Percentiles rank a stretch among this genome's conserved stretches.
These are phyloP conservation scores for Turnix velox DNA, from an alignment of 2,113 vertebrate species.

Conservation along the genomic window DNA sequence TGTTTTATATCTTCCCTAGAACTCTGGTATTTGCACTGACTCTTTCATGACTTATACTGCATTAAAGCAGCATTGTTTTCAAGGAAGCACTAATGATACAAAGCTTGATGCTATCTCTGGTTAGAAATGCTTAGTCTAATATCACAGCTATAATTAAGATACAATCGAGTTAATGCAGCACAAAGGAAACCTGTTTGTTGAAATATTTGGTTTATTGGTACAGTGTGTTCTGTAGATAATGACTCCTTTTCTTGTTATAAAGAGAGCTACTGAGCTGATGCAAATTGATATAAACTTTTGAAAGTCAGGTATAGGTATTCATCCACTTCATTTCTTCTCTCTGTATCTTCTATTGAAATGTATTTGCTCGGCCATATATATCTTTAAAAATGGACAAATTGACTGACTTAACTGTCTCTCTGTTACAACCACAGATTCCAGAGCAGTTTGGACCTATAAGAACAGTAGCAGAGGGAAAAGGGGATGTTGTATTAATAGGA, in stretches of 20 bases:
- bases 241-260: background rate
- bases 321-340: background rate
- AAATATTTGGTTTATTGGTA: background rate
- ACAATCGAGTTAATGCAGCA: background rate
- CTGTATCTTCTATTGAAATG: background rate
- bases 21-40: background rate
- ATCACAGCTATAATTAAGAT: background rate
- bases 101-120: background rate
- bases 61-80: background rate
- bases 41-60: background rate
- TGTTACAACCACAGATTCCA: slow-evolving; percentile 80
- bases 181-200: background rate
- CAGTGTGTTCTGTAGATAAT: background rate
- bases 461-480: slow-evolving; percentile 92
- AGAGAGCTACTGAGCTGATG: background rate
- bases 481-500: slow-evolving; percentile 88
- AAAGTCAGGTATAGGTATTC: background rate
- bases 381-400: background rate
- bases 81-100: background rate
- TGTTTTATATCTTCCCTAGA: background rate
- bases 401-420: background rate
- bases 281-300: background rate
- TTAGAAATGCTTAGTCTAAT: background rate
- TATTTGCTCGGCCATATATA: background rate
- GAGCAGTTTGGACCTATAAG: slow-evolving; percentile 92